Conservation (phyloP, 2,113 vertebrate species). For the Ariopsis seemanni region DNA sequence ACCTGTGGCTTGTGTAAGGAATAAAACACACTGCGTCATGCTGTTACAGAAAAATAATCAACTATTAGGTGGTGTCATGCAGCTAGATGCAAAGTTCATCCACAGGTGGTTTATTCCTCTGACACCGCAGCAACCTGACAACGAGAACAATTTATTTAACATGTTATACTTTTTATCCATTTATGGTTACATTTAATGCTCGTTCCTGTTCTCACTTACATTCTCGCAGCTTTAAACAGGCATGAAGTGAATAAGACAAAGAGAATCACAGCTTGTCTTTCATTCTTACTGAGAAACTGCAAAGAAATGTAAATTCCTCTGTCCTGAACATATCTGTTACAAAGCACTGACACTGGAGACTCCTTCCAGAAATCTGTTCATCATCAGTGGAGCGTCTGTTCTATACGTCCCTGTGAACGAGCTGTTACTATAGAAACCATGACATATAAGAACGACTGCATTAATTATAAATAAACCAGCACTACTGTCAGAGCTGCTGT, state of each 20-base stretch:
- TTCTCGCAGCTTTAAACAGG: background rate
- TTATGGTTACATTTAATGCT: background rate
- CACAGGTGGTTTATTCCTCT: background rate
- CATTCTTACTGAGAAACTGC: background rate
- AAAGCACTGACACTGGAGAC: background rate
- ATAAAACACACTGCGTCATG: background rate
- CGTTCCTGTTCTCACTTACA: background rate
- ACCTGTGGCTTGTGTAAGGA: background rate
- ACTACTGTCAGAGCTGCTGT: background rate
- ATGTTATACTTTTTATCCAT: background rate
- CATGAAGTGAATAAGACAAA: background rate
- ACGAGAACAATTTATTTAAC: background rate
- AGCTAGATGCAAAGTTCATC: background rate
- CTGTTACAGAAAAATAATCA: background rate
- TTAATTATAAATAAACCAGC: background rate
- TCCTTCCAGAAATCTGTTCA: background rate
- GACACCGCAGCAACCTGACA: background rate
- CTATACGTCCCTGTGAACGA: background rate
- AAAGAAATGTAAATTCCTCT: background rate
- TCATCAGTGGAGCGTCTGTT: background rate
- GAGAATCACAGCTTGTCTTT: background rate
- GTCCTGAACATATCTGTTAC: background rate
- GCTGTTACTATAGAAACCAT: background rate
- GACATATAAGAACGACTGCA: background rate
- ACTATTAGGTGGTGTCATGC: background rate